Base-by-base conservation (phyloP, 2,888 invertebrate genomes). In the Abrostola tripartita region DNA sequence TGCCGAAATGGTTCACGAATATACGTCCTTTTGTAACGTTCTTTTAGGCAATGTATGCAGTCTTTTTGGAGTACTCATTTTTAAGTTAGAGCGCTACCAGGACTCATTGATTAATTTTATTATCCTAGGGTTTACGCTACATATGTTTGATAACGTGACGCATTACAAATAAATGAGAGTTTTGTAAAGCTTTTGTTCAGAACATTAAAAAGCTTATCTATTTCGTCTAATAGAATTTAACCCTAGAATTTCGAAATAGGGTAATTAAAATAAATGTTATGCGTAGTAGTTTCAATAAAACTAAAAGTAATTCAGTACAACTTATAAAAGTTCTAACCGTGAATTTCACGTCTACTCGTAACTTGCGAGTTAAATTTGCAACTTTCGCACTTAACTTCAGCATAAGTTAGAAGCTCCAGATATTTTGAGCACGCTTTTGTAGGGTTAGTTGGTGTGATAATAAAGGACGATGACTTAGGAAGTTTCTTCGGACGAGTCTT, bases 361-460 rank as follows among this genome's bases (percentile, higher is more conserved):
- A 67, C 71, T 68, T 68, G 66, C 58, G 66, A 73, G 70, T 78
- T 67, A 51, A 65, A 60, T 68, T 68, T 52, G 7, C 53, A 79
- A 79, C 61, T 79, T 79, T 79, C 42, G 71, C 71, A 71, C 77
- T 75, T 69, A 70, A 71, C 77, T 75, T 69, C 68, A 70, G 63
- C 71, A 79, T 79, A 79, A 79, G 64, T 79, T 76, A 65, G 61
- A 55, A 49, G 60, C 75, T 69, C 50, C 52, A 58, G 68, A 69
- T 77, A 71, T 70, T 77, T 79, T 72, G 69, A 79, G 64, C 62
- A 63, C 37, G 64, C 68, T 73, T 71, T 67, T 64, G 64, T 57
- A 66, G 61, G 66, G 63, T 76, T 74, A 72, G 60, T 77, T 60
- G 54, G 54, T 60, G 65, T 71, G 76, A 76, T 53, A 69, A 61